Conservation (phyloP, 2,113 vertebrate species). For the Pungitius pungitius region DNA sequence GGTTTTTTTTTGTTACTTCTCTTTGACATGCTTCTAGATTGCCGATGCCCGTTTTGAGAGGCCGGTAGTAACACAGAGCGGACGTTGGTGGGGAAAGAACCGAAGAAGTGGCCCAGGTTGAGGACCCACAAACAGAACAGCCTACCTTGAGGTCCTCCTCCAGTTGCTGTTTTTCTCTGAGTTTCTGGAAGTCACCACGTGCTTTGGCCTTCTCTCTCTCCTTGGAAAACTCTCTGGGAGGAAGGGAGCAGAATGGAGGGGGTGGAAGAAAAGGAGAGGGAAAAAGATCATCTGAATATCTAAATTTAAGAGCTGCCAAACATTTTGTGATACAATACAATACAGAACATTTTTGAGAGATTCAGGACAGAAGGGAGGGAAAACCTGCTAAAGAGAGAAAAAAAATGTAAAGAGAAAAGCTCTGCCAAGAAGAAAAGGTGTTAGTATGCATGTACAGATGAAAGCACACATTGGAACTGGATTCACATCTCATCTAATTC, state of each 20-base stretch:
- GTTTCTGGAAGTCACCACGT: conserved; percentile 96
- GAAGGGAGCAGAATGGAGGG: conserved; percentile 12
- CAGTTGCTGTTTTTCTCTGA: conserved; percentile 96
- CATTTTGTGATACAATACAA: conserved; percentile 12
- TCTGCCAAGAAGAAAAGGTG: conserved; percentile 39
- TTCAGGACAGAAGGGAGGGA: conserved; percentile 25
- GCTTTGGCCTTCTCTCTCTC: conserved; percentile 98
- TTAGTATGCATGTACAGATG: conserved; percentile 58
- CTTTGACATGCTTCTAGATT: not conserved
- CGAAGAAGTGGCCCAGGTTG: not conserved
- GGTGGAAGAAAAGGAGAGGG: conserved; percentile 54
- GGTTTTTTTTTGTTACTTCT: not conserved
- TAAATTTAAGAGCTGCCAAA: conserved; percentile 23
- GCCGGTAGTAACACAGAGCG: not conserved
- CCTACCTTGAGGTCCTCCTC: conserved; percentile 93
- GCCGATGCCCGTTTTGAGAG: not conserved
- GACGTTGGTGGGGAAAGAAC: not conserved
- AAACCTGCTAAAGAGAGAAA: conserved; percentile 53
- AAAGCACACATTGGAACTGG: conserved; percentile 5
- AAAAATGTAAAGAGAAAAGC: conserved; percentile 13
- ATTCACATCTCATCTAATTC: too few species aligned
- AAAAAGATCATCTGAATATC: conserved; percentile 71
- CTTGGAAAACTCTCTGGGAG: conserved; percentile 96
- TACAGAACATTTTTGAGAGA: not conserved
- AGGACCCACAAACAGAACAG: not conserved